These are phyloP conservation scores for Adoxophyes honmai DNA, from an alignment of 1,140 invertebrate species.

Conservation along the genomic window DNA sequence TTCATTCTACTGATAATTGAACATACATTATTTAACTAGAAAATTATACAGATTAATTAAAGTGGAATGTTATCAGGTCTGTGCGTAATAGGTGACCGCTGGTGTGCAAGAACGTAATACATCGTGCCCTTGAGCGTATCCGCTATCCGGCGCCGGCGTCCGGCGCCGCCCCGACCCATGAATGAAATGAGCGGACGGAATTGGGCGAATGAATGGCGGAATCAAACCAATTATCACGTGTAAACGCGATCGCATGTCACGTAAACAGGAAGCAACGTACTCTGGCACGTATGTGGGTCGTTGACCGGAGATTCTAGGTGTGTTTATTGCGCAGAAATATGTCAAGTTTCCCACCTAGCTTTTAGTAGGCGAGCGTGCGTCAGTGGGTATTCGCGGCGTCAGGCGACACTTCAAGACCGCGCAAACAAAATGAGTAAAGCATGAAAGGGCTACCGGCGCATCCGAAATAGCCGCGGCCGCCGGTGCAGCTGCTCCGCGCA, in stretches of 20 bases:
- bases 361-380: not conserved
- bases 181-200: slow-evolving; percentile 33
- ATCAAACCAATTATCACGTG: slow-evolving; percentile 26
- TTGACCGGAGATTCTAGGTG: slow-evolving; percentile 22
- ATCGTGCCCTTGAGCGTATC: slow-evolving; percentile 44
- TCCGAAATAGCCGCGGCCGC: not conserved
- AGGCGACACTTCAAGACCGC: not conserved
- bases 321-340: slow-evolving; percentile 14
- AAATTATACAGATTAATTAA: too few species aligned
- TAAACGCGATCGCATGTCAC: slow-evolving; percentile 25
- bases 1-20: too few species aligned
- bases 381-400: not conserved
- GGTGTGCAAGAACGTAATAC: slow-evolving; percentile 7
- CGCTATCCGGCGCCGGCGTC: slow-evolving; percentile 23
- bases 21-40: too few species aligned
- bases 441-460: not conserved
- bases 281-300: slow-evolving; percentile 23
- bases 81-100: too few species aligned
- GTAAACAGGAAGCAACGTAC: slow-evolving; percentile 35
- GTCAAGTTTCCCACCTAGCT: slow-evolving; percentile 6
- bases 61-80: too few species aligned
- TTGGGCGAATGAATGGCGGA: slow-evolving; percentile 29
- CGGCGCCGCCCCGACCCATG: slow-evolving; percentile 17
- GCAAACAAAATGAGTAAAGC: slow-evolving; percentile 9
- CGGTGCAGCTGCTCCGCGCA: not conserved